Conservation (phyloP, 1,140 invertebrate genomes). For the Aricia agestis region DNA sequence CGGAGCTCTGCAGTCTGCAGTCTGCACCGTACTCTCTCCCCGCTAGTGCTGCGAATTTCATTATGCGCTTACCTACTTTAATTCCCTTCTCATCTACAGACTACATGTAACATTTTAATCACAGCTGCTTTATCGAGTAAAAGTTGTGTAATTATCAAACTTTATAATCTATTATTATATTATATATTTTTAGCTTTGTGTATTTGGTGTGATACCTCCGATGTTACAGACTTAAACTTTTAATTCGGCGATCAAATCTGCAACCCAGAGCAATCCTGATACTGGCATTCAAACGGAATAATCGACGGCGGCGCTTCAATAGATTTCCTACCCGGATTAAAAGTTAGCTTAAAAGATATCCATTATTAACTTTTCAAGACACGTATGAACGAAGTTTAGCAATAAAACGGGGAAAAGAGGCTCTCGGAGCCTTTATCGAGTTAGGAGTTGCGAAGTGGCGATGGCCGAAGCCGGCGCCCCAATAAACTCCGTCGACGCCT, state of each 20-base stretch:
- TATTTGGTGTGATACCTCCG: too few species aligned
- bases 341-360: constrained; percentile 17
- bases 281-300: background rate
- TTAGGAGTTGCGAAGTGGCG: constrained; percentile 62
- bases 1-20: too few species aligned
- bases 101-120: background rate
- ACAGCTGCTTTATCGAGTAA: background rate
- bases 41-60: background rate
- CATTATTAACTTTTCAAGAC: constrained; percentile 25
- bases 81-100: background rate
- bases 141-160: background rate
- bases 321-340: background rate
- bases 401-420: constrained; percentile 66
- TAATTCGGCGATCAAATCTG: too few species aligned
- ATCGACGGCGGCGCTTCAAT: background rate
- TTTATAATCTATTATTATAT: background rate
- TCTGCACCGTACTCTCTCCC: background rate
- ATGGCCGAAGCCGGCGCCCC: constrained; percentile 36
- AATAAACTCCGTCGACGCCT: constrained; percentile 54
- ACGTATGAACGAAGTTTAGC: constrained; percentile 47
- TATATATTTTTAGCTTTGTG: too few species aligned
- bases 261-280: background rate
- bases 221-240: too few species aligned
- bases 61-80: background rate
- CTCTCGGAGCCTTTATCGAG: constrained; percentile 57